Base-by-base conservation (phyloP, 1,140 invertebrate genomes). In the Antheraea mylitta region DNA sequence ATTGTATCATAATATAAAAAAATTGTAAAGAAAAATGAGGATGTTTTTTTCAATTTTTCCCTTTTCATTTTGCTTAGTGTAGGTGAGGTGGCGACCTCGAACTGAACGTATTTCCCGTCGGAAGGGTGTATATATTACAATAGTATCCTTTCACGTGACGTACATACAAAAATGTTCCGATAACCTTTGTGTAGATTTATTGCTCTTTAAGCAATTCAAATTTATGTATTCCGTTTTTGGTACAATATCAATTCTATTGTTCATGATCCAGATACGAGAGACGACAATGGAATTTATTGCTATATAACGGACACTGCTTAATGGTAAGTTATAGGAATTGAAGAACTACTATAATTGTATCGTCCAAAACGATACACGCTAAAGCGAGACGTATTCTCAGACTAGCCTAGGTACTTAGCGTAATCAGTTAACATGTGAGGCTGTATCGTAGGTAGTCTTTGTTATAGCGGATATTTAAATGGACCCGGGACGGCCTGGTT, bases 131-230 rank as follows among this genome's bases (percentile, higher is more conserved):
- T 42, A 42, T 42, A 42, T 16, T 13, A 53, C 45, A 53, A 53
- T 53, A 53, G 45, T 53, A 53, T 53, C 16, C 45, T 53, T 53
- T 53, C 45, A 53, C 45, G 45, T 53, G 45, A 53, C 45, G 45
- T 53, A 53, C 45, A 53, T 53, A 53, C 45, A 53, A 53, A 53
- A 6, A 13, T 53, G 13, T 53, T 53, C 45, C 4, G 45, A n/a
- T 53, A 53, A 53, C 45, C 45, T 53, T 53, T 53, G 6, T 53
- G 11, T 53, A 53, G 0, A 53, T 53, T 53, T 53, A 53, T 53
- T 53, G 13, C 45, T 53, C 16, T n/a, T 13, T 53, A 53, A 53
- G 11, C 45, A 11, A 6, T 16, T 53, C 45, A 1, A 53, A 53
- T 16, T 16, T 53, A 7, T n/a, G 45, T 53, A 53, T 53, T 13